Conservation (phyloP, 2,797 vertebrate genomes). For the Somateria mollissima region DNA sequence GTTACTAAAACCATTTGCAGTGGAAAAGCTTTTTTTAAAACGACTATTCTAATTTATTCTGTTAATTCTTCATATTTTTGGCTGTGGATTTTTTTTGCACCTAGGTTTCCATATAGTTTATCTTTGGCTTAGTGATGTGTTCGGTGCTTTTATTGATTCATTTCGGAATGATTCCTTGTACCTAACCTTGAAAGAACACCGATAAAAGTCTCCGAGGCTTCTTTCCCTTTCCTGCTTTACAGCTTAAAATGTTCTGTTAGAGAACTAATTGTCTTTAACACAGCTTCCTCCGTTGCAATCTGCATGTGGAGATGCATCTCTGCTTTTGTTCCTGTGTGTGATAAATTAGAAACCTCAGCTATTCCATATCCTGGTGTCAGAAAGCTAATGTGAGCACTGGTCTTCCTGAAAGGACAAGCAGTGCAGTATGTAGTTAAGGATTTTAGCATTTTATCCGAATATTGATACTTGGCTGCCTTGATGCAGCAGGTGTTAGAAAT, state of each 20-base stretch:
- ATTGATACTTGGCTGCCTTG: background rate
- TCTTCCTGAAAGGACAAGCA: background rate
- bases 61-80: background rate
- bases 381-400: background rate
- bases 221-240: background rate
- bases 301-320: background rate
- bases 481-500: background rate
- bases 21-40: background rate
- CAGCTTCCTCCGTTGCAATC: background rate
- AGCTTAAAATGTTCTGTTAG: background rate
- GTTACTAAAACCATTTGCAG: background rate
- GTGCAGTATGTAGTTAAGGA: background rate
- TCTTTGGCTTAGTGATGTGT: background rate
- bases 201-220: background rate
- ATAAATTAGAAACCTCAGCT: background rate
- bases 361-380: background rate
- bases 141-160: background rate
- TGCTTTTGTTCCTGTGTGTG: background rate
- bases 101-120: background rate
- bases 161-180: background rate
- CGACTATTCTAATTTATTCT: background rate
- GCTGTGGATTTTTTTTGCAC: too few species aligned
- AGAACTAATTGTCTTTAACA: background rate
- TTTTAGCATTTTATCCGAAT: background rate
- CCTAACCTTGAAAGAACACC: background rate